Percentiles rank a stretch among this genome's conserved stretches.
phyloP scores from a whole-genome alignment of 2,797 vertebrate genomes.

The Acrossocheilus fasciatus region DNA sequence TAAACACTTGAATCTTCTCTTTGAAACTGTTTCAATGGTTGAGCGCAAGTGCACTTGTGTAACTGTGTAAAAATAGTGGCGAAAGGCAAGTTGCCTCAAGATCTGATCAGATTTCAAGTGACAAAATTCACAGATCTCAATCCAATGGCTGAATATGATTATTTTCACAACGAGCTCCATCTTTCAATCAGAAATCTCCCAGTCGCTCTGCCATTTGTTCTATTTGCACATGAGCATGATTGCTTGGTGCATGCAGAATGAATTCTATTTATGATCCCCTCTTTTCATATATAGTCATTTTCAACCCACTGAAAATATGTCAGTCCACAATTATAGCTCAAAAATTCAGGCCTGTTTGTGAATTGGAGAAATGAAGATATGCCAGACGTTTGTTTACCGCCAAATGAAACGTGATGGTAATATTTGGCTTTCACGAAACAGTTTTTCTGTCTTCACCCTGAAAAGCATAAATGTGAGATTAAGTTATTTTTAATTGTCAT shows the following conservation, averaged over 20 bases:
- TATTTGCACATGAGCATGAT: conserved; percentile 42
- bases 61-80: conserved; percentile 51
- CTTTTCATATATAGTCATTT: conserved; percentile 29
- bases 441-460: conserved; percentile 36
- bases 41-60: conserved; percentile 48
- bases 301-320: conserved; percentile 27
- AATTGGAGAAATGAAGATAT: conserved; percentile 64
- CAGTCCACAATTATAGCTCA: conserved; percentile 62
- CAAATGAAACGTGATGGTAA: conserved; percentile 58
- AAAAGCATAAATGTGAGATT: conserved; percentile 45
- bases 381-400: conserved; percentile 60
- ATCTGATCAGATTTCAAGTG: conserved; percentile 58
- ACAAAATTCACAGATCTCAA: neutral
- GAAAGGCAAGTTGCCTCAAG: conserved; percentile 57
- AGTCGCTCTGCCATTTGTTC: conserved; percentile 48
- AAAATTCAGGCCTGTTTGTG: conserved; percentile 59
- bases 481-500: conserved; percentile 32
- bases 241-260: conserved; percentile 38
- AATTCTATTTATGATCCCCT: conserved; percentile 39
- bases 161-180: conserved; percentile 51
- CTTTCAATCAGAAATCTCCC: conserved; percentile 60
- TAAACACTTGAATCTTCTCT: conserved; percentile 62
- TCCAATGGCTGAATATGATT: conserved; percentile 48
- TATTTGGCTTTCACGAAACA: conserved; percentile 55
- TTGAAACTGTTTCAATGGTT: conserved; percentile 66